Evolutionary conservation across 2,888 invertebrate species (phyloP).

Genomic region (Pherbina coryleti): DNA sequence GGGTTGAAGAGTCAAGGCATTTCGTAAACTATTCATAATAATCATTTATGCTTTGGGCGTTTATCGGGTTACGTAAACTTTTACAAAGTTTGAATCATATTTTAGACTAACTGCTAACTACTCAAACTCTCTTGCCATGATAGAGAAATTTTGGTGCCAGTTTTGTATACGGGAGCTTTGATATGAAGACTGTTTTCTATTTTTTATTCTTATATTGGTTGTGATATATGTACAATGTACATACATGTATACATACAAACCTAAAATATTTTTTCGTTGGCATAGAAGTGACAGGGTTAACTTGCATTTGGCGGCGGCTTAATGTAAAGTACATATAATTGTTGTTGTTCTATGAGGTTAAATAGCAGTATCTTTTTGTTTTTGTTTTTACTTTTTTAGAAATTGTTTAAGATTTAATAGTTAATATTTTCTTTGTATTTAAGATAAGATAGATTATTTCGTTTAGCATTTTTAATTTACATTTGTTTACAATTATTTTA

Average conservation of each 20-base stretch:
- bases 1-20: too few relatives aligned
- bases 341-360: background rate
- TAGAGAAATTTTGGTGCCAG: too few relatives aligned
- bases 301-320: background rate
- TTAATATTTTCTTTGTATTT: background rate
- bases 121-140: too few relatives aligned
- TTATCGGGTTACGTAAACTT: too few relatives aligned
- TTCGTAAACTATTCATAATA: too few relatives aligned
- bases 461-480: slow-evolving; percentile 19
- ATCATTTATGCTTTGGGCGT: background rate
- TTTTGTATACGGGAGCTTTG: background rate
- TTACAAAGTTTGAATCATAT: too few relatives aligned
- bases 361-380: background rate
- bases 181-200: background rate
- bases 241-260: too few relatives aligned
- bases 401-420: background rate
- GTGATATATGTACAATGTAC: too few relatives aligned
- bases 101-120: too few relatives aligned
- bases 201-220: too few relatives aligned
- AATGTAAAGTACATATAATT: background rate
- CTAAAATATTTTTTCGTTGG: background rate
- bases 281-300: too few relatives aligned
- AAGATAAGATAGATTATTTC: background rate
- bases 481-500: slow-evolving; percentile 30
- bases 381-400: background rate